Percentiles rank a stretch among this genome's conserved stretches.
Conservation (phyloP, 2,888 invertebrate species). For the Sinopyrophorus schimmeli region DNA sequence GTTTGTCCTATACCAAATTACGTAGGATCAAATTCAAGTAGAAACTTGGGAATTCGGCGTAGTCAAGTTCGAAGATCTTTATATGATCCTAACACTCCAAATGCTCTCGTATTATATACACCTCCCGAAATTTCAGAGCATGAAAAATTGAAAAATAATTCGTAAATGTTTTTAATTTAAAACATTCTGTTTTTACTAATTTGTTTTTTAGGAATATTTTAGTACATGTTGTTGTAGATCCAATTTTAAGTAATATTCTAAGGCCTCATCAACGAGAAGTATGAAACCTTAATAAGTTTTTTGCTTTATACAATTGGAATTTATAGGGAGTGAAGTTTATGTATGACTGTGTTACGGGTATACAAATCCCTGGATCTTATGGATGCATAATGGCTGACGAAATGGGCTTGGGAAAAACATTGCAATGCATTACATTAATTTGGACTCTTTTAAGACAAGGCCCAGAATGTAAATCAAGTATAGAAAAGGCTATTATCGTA, state of each 20-base stretch:
- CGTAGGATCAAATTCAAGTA: constrained; percentile 68
- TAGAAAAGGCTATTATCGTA: constrained; percentile 93
- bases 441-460: constrained; percentile 95
- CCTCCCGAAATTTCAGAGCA: constrained; percentile 86
- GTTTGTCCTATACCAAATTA: constrained; percentile 93
- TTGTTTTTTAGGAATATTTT: constrained; percentile 58
- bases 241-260: constrained; percentile 83
- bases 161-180: constrained; percentile 62
- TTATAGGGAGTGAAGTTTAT: constrained; percentile 92
- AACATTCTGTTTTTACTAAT: constrained; percentile 22
- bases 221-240: constrained; percentile 98
- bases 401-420: constrained; percentile 97
- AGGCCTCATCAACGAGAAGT: constrained; percentile 96
- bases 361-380: constrained; percentile 79
- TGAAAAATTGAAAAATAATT: constrained; percentile 81
- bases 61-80: constrained; percentile 69
- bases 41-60: constrained; percentile 78
- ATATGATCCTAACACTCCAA: constrained; percentile 91
- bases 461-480: constrained; percentile 85
- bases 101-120: constrained; percentile 83
- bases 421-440: constrained; percentile 94
- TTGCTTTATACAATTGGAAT: neutral
- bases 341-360: constrained; percentile 98
- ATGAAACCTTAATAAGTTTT: too few species aligned
- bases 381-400: constrained; percentile 99